Percentiles rank a stretch among this genome's conserved stretches.
Conservation (phyloP, 2,113 vertebrate genomes). For the Tonatia bakeri region DNA sequence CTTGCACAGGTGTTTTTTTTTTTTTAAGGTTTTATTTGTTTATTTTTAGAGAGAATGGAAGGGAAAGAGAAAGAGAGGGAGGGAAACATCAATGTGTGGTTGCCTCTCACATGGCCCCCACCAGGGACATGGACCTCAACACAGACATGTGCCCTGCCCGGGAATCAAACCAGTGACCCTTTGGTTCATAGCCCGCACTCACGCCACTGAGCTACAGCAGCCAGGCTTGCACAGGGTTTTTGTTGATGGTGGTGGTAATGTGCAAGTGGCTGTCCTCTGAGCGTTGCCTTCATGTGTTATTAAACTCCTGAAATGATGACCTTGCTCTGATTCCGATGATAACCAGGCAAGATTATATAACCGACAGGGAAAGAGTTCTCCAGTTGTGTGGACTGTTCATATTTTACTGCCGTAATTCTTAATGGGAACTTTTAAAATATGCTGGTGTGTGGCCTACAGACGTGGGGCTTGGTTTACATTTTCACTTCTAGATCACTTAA, state of each 20-base stretch:
- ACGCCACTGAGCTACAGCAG: too few species aligned
- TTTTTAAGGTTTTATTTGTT: too few species aligned
- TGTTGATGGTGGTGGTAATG: neutral
- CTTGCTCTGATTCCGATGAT: neutral
- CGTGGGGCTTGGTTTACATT: neutral
- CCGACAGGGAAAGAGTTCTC: neutral
- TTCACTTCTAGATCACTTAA: conserved; percentile 12
- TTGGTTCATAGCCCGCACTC: too few species aligned
- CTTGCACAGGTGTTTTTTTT: neutral
- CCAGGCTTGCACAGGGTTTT: neutral
- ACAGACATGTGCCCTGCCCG: too few species aligned
- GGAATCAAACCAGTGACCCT: too few species aligned
- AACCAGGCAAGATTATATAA: neutral
- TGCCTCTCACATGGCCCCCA: too few species aligned
- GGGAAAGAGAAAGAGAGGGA: too few species aligned
- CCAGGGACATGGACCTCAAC: too few species aligned
- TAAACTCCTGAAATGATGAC: neutral
- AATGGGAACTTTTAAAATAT: neutral
- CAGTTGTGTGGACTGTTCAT: neutral
- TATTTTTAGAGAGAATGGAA: too few species aligned
- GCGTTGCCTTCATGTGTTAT: neutral
- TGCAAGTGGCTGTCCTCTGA: neutral
- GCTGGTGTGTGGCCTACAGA: neutral
- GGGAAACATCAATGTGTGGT: too few species aligned
- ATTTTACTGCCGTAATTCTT: neutral